Conservation (phyloP, 2,797 vertebrate genomes). For the Spea hammondii region DNA sequence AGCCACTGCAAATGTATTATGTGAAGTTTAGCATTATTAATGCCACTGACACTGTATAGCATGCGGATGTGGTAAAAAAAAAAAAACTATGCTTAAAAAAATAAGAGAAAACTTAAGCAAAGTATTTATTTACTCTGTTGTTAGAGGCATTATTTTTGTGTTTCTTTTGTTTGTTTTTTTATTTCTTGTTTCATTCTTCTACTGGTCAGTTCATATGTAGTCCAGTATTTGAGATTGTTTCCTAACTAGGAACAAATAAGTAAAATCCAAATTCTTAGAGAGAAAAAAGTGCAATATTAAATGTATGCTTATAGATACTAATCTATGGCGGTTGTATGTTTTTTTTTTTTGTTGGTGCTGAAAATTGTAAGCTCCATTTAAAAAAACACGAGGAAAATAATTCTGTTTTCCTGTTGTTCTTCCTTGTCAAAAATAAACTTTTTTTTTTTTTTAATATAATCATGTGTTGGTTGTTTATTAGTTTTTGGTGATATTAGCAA, state of each 20-base stretch:
- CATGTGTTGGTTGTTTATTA: too few relatives aligned
- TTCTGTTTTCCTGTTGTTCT: conserved; percentile 83
- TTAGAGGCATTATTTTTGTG: conserved; percentile 68
- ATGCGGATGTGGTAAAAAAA: conserved; percentile 54
- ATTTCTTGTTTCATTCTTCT: conserved; percentile 61
- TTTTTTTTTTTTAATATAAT: too few relatives aligned
- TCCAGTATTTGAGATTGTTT: conserved; percentile 85
- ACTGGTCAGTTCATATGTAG: conserved; percentile 79
- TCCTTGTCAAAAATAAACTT: conserved; percentile 88
- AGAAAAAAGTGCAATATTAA: conserved; percentile 98
- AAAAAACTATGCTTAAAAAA: conserved; percentile 37
- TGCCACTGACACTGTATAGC: conserved; percentile 60
- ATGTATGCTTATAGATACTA: conserved; percentile 85
- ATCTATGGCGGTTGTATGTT: conserved; percentile 83
- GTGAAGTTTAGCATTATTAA: conserved; percentile 39
- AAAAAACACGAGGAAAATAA: conserved; percentile 88
- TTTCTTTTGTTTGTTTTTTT: conserved; percentile 52
- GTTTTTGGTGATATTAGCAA: too few relatives aligned
- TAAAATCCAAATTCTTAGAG: conserved; percentile 85
- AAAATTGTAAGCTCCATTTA: conserved; percentile 85
- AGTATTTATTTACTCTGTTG: conserved; percentile 55
- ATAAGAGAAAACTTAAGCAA: conserved; percentile 54
- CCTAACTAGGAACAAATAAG: conserved; percentile 74
- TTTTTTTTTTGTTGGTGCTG: conserved; percentile 75
- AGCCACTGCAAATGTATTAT: conserved; percentile 48